Percentiles rank a stretch among this genome's conserved stretches.
phyloP scores from a whole-genome alignment of 1,140 invertebrate genomes.

The Euura lappo region DNA sequence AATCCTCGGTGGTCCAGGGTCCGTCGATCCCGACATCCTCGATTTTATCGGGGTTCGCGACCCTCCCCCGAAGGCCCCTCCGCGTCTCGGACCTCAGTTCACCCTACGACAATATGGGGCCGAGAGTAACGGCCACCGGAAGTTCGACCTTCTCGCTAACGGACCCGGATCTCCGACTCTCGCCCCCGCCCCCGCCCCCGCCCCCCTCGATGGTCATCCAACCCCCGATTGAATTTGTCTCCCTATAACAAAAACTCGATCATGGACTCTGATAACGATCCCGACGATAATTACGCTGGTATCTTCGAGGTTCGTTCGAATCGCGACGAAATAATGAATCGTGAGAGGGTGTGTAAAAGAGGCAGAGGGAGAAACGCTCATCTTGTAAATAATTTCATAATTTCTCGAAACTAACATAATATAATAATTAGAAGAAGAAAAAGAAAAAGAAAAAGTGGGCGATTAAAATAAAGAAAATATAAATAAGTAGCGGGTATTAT shows the following conservation, averaged over 20 bases:
- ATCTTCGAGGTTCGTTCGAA: background rate
- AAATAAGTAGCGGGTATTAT: conserved; percentile 24
- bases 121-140: conserved; percentile 84
- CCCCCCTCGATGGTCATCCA: conserved; percentile 60
- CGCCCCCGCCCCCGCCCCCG: conserved; percentile 59
- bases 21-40: conserved; percentile 31
- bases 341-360: background rate
- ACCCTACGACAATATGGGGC: conserved; percentile 88
- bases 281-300: too few species aligned
- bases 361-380: background rate
- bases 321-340: background rate
- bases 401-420: conserved; percentile 28
- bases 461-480: conserved; percentile 9
- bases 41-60: conserved; percentile 65
- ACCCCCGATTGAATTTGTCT: conserved; percentile 61
- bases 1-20: conserved; percentile 32
- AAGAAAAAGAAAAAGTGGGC: background rate
- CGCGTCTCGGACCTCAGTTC: conserved; percentile 51
- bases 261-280: background rate
- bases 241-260: conserved; percentile 42
- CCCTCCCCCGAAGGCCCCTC: conserved; percentile 63
- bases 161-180: conserved; percentile 61
- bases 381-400: conserved; percentile 44
- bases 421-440: background rate
- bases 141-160: conserved; percentile 81